Percentiles rank a stretch among this genome's conserved stretches.
Evolutionary conservation across 2,113 vertebrate species (phyloP).

Genomic region (Indicator maculatus): DNA sequence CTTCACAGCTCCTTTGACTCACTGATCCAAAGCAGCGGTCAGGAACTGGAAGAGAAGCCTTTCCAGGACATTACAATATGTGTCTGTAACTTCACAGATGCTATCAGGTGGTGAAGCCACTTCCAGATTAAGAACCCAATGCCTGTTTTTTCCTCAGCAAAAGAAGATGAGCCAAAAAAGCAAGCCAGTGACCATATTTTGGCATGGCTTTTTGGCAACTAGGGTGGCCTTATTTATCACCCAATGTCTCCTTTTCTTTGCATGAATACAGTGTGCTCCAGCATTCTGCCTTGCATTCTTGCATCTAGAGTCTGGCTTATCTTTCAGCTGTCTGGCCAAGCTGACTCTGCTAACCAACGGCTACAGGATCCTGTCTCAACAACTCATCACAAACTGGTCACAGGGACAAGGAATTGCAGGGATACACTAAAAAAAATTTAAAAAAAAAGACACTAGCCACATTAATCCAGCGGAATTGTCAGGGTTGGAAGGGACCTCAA

Average conservation of each 20-base stretch:
- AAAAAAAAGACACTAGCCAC: neutral
- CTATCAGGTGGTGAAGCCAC: neutral
- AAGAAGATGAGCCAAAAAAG: conserved; percentile 1
- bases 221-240: conserved; percentile 33
- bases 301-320: conserved; percentile 18
- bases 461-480: neutral
- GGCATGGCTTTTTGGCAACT: conserved; percentile 1
- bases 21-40: neutral
- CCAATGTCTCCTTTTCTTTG: neutral
- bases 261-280: neutral
- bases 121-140: neutral
- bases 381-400: neutral
- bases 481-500: too few species aligned
- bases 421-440: neutral
- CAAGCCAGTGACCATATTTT: conserved; percentile 20
- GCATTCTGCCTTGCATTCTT: neutral
- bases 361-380: neutral
- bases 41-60: neutral
- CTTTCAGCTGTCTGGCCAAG: conserved; percentile 49
- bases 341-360: neutral
- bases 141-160: neutral
- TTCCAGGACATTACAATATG: neutral
- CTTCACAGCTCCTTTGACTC: neutral
- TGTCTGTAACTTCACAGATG: neutral
- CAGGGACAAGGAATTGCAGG: neutral